Base-by-base conservation (phyloP, 2,113 vertebrate genomes). In the Falcunculus frontatus region DNA sequence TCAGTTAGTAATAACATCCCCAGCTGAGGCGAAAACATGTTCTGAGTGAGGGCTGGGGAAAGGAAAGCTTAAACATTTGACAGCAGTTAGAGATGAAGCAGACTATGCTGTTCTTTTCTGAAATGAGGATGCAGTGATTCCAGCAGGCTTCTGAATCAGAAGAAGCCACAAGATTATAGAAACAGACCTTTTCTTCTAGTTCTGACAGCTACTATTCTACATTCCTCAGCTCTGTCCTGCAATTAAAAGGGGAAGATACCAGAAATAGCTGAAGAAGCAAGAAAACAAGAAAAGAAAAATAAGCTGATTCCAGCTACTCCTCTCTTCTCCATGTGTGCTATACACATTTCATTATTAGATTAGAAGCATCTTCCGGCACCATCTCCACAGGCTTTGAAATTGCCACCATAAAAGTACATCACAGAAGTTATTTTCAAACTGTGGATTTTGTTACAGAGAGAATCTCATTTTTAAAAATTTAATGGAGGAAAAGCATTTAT, bases 371-470 rank as follows among this genome's bases (percentile, higher is more conserved):
- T 81, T 90, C 92, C 37, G 84, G 47, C 41, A 55, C 29, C 62
- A 56, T 62, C 88, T 92, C 84, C 69, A 92, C 6, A 68, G 53
- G 65, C 90, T 96, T 96, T 96, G 95, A 96, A 97, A 94, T 64
- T 89, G 83, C 94, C 90, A 91, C 95, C 87, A 84, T 88, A 93
- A 88, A 96, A 96, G 69, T 89, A 96, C 41, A n/a, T 93, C 92
- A 95, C 69, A 70, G 42, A 72, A 86, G 83, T 90, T 96, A 96
- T 93, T 96, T 96, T 93, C 96, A 93, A 84, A 80, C 64, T 56
- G 41, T 84, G 76, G 73, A 90, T 53, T 88, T 68, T 81, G 80
- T 89, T 90, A 90, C 26, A 62, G 76, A 77, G 62, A 85, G 85
- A 93, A 90, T 92, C 83, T 92, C 73, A 80, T 90, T 93, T 93